Percentiles rank a stretch among this genome's conserved stretches.
Evolutionary conservation across 1,140 invertebrate species (phyloP).

Genomic region (Belonocnema kinseyi): DNA sequence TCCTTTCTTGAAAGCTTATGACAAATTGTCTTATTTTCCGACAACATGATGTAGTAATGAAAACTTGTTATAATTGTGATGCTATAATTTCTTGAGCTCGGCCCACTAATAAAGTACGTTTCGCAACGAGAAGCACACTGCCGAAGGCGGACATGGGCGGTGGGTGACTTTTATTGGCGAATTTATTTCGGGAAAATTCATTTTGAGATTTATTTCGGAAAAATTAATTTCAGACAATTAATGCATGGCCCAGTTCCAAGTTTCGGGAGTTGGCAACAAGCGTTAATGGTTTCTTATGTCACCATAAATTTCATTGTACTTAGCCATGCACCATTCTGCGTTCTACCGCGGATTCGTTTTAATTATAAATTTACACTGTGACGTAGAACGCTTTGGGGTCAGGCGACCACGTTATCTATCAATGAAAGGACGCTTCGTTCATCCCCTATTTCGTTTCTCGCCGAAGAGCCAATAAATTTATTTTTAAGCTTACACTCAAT

Average conservation of each 20-base stretch:
- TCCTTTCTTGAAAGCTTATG: no score
- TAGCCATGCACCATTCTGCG: conserved; percentile 52
- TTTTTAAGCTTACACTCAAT: no score
- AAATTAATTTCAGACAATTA: conserved; percentile 63
- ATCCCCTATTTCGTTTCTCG: not conserved
- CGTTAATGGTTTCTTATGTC: conserved; percentile 53
- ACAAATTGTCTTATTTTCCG: no score
- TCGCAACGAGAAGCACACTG: not conserved
- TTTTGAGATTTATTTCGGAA: conserved; percentile 55
- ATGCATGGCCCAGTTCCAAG: conserved; percentile 57
- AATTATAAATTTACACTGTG: conserved; percentile 56
- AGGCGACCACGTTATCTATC: conserved; percentile 7
- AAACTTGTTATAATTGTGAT: not conserved
- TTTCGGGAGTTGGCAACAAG: conserved; percentile 52
- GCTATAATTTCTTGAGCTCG: not conserved
- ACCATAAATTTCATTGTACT: conserved; percentile 64
- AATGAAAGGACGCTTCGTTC: conserved; percentile 8
- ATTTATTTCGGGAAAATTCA: conserved; percentile 53
- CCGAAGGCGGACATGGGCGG: conserved; percentile 15
- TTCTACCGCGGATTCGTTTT: conserved; percentile 50
- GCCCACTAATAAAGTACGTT: not conserved
- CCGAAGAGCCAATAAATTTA: not conserved
- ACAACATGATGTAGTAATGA: no score
- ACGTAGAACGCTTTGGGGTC: conserved; percentile 27
- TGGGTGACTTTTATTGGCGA: conserved; percentile 25